phyloP scores from a whole-genome alignment of 2,888 invertebrate genomes.

The Apodemia zela region DNA sequence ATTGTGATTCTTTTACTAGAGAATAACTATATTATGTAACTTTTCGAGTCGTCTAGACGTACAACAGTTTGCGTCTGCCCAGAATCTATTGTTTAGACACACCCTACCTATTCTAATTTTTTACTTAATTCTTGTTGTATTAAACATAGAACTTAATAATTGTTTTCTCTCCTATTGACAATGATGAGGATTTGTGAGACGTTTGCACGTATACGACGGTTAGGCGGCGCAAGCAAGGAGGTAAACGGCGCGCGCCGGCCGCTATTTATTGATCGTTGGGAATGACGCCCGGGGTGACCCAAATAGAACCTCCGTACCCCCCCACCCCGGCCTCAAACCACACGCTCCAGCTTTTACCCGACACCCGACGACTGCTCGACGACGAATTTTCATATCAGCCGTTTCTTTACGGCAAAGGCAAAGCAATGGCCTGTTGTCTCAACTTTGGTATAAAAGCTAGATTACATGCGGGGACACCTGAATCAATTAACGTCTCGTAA shows the following conservation, averaged over 20 bases:
- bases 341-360: conserved; percentile 42
- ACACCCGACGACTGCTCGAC: conserved; percentile 57
- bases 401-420: conserved; percentile 57
- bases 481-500: conserved; percentile 46
- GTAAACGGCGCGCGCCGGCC: conserved; percentile 70
- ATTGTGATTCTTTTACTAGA: background rate
- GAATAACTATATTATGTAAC: conserved; percentile 1
- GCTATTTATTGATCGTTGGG: conserved; percentile 71
- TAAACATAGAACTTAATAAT: background rate
- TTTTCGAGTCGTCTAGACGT: background rate
- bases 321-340: conserved; percentile 48
- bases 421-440: conserved; percentile 61
- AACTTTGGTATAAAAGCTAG: conserved; percentile 58
- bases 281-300: conserved; percentile 80
- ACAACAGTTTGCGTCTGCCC: background rate
- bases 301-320: conserved; percentile 73
- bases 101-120: background rate
- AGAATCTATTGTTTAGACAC: background rate
- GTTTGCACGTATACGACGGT: conserved; percentile 19
- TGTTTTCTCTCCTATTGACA: conserved; percentile 6
- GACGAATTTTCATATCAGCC: conserved; percentile 78
- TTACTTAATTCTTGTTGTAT: background rate
- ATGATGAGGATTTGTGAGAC: conserved; percentile 20
- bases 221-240: conserved; percentile 29
- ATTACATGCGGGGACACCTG: conserved; percentile 53